phyloP scores from a whole-genome alignment of 1,140 invertebrate species.

The Drosophila ogumai region DNA sequence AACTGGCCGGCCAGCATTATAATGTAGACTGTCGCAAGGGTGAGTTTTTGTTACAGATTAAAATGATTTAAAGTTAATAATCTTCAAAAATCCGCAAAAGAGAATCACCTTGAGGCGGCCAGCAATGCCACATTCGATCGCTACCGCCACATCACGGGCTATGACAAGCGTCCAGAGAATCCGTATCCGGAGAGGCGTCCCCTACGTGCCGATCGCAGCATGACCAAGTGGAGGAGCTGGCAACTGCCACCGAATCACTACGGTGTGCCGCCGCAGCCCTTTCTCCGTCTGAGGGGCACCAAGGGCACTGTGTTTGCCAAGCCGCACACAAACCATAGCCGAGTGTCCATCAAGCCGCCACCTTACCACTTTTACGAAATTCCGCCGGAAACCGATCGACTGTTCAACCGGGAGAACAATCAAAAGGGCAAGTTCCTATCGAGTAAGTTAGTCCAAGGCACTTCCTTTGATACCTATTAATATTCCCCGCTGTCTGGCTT shows the following conservation, averaged over 20 bases:
- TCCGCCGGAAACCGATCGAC: conserved; percentile 42
- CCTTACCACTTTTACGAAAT: conserved; percentile 60
- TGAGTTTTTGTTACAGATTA: not conserved
- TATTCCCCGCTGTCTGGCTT: not conserved
- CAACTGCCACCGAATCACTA: conserved; percentile 73
- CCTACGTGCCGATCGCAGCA: conserved; percentile 30
- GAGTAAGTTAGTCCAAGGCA: conserved; percentile 46
- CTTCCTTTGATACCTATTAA: not conserved
- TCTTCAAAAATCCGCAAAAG: not conserved
- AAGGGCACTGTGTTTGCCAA: conserved; percentile 65
- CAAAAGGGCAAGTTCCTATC: conserved; percentile 72
- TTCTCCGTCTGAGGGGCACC: conserved; percentile 34
- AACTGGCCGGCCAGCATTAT: conserved; percentile 63
- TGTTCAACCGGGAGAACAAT: conserved; percentile 50
- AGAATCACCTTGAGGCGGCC: conserved; percentile 45
- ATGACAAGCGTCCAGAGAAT: conserved; percentile 20
- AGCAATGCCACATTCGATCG: conserved; percentile 50
- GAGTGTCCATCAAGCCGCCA: conserved; percentile 48
- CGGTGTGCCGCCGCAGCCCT: conserved; percentile 51
- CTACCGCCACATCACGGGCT: conserved; percentile 60
- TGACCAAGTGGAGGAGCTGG: conserved; percentile 58
- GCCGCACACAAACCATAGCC: conserved; percentile 41
- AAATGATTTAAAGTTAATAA: not conserved
- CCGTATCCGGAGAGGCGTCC: conserved; percentile 51
- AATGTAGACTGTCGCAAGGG: conserved; percentile 48